These are phyloP conservation scores for Aphelocoma coerulescens DNA, from an alignment of 2,113 vertebrate species.

Conservation along the genomic window DNA sequence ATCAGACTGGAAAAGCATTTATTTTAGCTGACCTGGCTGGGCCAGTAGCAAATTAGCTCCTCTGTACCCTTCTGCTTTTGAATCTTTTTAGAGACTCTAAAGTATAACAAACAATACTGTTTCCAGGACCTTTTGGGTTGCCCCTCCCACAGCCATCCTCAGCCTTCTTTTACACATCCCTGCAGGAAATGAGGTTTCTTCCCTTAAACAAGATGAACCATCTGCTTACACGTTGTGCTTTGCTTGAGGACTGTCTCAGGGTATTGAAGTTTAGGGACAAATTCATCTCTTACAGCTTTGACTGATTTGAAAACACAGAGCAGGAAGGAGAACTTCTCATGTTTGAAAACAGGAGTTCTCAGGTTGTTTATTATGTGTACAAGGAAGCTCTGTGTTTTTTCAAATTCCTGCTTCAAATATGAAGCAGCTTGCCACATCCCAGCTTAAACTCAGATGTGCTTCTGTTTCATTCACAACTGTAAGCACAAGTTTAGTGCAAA, in stretches of 20 bases:
- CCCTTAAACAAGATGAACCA: background rate
- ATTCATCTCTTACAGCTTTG: background rate
- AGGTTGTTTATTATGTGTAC: background rate
- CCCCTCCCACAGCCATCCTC: background rate
- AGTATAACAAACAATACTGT: background rate
- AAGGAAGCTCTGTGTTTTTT: constrained; percentile 20
- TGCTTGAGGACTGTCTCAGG: background rate
- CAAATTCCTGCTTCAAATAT: background rate
- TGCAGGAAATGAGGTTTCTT: background rate
- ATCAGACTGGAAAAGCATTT: background rate
- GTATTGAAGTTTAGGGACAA: background rate
- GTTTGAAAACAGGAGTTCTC: constrained; percentile 4
- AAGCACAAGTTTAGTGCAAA: background rate
- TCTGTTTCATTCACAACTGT: background rate
- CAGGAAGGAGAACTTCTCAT: constrained; percentile 17
- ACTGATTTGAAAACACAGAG: constrained; percentile 25
- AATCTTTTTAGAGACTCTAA: background rate
- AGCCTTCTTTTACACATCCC: background rate
- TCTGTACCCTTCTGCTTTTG: background rate
- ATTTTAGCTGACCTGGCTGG: background rate
- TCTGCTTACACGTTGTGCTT: background rate
- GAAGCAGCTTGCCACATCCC: background rate
- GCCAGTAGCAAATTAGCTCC: background rate
- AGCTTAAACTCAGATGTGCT: background rate
- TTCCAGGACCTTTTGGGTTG: background rate